Percentiles rank a stretch among this genome's conserved stretches.
phyloP scores from a whole-genome alignment of 2,113 vertebrate genomes.

The Percopsis transmontana region DNA sequence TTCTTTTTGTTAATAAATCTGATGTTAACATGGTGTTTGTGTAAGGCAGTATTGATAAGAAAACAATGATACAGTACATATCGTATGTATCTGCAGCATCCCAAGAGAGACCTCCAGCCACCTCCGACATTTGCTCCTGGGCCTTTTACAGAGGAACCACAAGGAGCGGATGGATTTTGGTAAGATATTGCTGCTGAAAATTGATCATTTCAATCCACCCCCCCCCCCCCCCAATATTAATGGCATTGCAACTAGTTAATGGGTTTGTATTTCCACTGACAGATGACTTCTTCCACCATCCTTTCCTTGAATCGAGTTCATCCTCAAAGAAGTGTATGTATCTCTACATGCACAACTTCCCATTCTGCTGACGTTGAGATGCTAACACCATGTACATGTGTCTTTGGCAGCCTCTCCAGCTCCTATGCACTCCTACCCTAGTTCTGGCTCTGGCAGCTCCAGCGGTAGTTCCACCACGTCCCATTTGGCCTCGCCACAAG shows the following conservation, averaged over 20 bases:
- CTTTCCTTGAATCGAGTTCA: conserved; percentile 86
- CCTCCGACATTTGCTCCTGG: conserved; percentile 86
- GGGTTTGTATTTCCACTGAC: conserved; percentile 26
- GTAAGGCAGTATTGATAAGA: too few relatives aligned
- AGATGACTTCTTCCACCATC: conserved; percentile 96
- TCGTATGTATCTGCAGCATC: conserved; percentile 76
- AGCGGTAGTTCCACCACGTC: conserved; percentile 90
- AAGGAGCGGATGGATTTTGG: conserved; percentile 92
- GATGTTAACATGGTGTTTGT: too few relatives aligned
- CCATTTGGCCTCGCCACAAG: conserved; percentile 89
- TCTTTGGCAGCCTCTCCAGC: conserved; percentile 80
- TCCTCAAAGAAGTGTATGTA: conserved; percentile 90
- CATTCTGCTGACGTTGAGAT: neutral
- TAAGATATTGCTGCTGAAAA: conserved; percentile 55
- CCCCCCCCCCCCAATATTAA: neutral
- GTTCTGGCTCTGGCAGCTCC: conserved; percentile 87
- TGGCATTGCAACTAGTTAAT: neutral
- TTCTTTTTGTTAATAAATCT: too few relatives aligned
- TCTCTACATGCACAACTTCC: neutral
- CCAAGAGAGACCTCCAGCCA: conserved; percentile 90
- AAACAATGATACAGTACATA: too few relatives aligned
- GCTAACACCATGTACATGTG: conserved; percentile 1
- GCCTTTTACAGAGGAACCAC: conserved; percentile 88
- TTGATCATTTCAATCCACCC: neutral
- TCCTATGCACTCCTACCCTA: conserved; percentile 84